These are phyloP conservation scores for Dendrolimus kikuchii DNA, from an alignment of 1,140 invertebrate species.

Conservation along the genomic window DNA sequence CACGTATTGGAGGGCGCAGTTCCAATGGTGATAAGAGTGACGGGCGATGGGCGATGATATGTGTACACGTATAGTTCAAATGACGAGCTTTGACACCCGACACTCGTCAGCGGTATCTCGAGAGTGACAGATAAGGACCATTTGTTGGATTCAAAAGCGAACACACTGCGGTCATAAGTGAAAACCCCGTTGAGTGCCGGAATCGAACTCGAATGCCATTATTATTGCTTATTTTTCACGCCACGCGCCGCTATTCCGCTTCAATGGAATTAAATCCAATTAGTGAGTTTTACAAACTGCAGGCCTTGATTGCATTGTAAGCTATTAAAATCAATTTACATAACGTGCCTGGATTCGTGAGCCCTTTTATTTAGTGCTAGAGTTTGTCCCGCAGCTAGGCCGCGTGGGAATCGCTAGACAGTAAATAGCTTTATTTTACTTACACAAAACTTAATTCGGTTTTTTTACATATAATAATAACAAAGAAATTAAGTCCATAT, in stretches of 20 bases:
- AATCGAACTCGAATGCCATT: constrained; percentile 10
- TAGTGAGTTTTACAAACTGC: too few species aligned
- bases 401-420: too few species aligned
- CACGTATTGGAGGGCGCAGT: background rate
- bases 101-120: constrained; percentile 41
- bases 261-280: too few species aligned
- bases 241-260: background rate
- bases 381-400: too few species aligned
- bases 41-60: constrained; percentile 7
- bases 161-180: constrained; percentile 17
- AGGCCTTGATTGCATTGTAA: too few species aligned
- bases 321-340: too few species aligned
- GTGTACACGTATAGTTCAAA: constrained; percentile 21
- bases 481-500: too few species aligned
- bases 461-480: too few species aligned
- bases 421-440: too few species aligned
- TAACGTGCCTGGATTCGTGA: too few species aligned
- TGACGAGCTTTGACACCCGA: constrained; percentile 38
- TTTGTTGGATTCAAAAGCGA: constrained; percentile 31
- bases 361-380: too few species aligned
- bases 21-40: constrained; percentile 10
- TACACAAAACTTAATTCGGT: too few species aligned
- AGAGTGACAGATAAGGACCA: constrained; percentile 43
- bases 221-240: constrained; percentile 7
- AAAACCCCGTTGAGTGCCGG: constrained; percentile 12